Base-by-base conservation (phyloP, 2,888 invertebrate species). In the Thecophora atra region DNA sequence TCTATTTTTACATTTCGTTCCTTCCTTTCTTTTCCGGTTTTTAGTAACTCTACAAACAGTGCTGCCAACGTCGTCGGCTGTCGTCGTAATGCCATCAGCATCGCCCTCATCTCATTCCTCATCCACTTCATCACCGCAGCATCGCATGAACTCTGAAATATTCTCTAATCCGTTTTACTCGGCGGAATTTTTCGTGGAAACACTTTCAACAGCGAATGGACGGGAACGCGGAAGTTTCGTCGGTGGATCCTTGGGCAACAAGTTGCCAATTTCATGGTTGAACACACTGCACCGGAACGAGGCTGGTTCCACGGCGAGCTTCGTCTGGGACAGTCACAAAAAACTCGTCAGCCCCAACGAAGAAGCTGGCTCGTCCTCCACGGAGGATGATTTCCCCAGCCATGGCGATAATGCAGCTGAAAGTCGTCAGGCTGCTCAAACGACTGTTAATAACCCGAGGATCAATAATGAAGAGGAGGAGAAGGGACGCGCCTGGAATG, bases 231-330 rank as follows among this genome's bases (percentile, higher is more conserved):
- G 82, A 64, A 79, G 78, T 70, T 82, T 82, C 74, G 79, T 81
- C 21, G 77, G 78, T 67, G 78, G 80, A 74, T 71, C 75, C 72
- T 74, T 76, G 54, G 78, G 81, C 79, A 81, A 81, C 81, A 81
- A 80, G 80, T 80, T 80, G 79, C 81, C 81, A 77, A 78, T 80
- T 75, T 78, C 80, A 77, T 80, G 79, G 79, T 78, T 81, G 75
- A 79, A 75, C 74, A 58, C 78, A 74, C 74, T 78, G 54, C 80
- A 77, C 69, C 75, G 75, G 72, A 77, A 77, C 71, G 77, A 70
- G 15, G 60, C 58, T 37, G 76, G 71, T 54, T 51, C 21, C 30
- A 44, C 54, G 47, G 15, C 44, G 65, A 26, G 62, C 70, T n/a
- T n/a, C n/a, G 77, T 73, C 75, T 75, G 74, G 75, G 76, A 66